phyloP scores from a whole-genome alignment of 2,888 invertebrate genomes.

The Entomobrya multifasciata region DNA sequence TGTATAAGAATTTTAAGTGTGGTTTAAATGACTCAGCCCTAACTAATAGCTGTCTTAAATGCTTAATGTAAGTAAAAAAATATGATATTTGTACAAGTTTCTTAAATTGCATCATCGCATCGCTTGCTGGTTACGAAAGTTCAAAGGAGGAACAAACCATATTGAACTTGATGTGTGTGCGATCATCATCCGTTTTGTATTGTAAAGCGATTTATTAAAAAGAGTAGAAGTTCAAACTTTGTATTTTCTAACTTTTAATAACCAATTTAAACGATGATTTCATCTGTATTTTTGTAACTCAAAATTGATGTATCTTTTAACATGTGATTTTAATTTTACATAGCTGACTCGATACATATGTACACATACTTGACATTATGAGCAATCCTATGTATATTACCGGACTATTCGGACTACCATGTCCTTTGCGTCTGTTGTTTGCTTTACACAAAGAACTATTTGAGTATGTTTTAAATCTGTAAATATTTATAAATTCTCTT shows the following conservation, averaged over 20 bases:
- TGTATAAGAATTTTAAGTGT: slow-evolving; percentile 23
- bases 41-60: slow-evolving; percentile 21
- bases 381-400: too few relatives aligned
- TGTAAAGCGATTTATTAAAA: slow-evolving; percentile 3
- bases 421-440: too few relatives aligned
- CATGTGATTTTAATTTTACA: too few relatives aligned
- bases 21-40: slow-evolving; percentile 49
- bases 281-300: slow-evolving; percentile 56
- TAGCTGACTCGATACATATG: too few relatives aligned
- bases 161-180: background rate
- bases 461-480: background rate
- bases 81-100: slow-evolving; percentile 45
- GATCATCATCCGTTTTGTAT: background rate
- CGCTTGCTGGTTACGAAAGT: too few relatives aligned
- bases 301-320: background rate
- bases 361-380: too few relatives aligned
- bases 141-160: too few relatives aligned
- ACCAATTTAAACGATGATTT: slow-evolving; percentile 55
- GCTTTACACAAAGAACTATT: background rate
- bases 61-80: slow-evolving; percentile 12
- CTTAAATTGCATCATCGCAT: slow-evolving; percentile 43
- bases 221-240: background rate
- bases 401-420: background rate
- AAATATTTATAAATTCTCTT: slow-evolving; percentile 26
- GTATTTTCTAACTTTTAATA: slow-evolving; percentile 27